phyloP scores from a whole-genome alignment of 2,797 vertebrate genomes.

The Chaenodraco wilsoni region DNA sequence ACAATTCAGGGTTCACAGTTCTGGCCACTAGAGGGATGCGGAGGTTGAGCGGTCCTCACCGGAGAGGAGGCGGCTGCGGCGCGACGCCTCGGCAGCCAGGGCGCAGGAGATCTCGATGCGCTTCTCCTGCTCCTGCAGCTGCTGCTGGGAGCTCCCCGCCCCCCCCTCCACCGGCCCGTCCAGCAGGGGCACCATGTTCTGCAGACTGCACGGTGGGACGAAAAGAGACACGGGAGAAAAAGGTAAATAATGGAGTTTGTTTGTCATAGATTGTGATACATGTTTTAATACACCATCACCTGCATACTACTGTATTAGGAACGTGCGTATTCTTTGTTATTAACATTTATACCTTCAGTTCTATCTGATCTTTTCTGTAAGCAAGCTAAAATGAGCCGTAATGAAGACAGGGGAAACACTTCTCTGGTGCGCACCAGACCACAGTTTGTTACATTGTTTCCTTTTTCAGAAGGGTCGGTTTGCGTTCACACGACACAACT shows the following conservation, averaged over 20 bases:
- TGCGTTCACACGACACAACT: no score
- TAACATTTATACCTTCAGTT: not conserved
- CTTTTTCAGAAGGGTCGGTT: no score
- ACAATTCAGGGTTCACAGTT: no score
- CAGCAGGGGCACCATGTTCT: constrained; percentile 91
- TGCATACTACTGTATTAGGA: not conserved
- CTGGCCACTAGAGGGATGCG: not conserved
- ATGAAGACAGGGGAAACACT: not conserved
- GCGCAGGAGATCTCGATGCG: constrained; percentile 95
- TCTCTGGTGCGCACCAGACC: no score
- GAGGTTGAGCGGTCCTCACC: constrained; percentile 82
- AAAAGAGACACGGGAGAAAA: not conserved
- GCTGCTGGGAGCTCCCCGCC: constrained; percentile 86
- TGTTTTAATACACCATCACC: not conserved
- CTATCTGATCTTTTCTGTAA: not conserved
- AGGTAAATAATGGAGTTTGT: not conserved
- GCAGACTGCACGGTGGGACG: constrained; percentile 82
- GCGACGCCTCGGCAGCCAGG: constrained; percentile 95
- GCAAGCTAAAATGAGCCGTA: not conserved
- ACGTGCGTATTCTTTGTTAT: not conserved
- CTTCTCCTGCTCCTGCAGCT: constrained; percentile 96
- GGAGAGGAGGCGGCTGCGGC: constrained; percentile 93
- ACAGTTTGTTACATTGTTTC: no score
- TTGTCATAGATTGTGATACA: not conserved
- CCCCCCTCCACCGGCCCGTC: constrained; percentile 89